Evolutionary conservation across 2,888 invertebrate genomes (phyloP).

Genomic region (Aspidapion aeneum): DNA sequence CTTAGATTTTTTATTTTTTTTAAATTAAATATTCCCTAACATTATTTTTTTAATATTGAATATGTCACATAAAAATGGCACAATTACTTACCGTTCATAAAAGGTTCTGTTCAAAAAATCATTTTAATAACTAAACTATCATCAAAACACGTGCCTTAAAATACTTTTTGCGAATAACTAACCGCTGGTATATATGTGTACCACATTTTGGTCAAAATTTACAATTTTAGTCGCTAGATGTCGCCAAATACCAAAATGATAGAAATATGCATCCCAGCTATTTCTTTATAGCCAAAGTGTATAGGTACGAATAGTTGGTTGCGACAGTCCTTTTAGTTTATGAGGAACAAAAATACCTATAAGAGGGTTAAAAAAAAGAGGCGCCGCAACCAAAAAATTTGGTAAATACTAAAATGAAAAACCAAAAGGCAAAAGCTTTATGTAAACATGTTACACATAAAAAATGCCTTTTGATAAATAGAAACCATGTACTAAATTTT

Average conservation of each 20-base stretch:
- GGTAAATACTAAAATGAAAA: too few species aligned
- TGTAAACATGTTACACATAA: too few species aligned
- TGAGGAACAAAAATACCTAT: neutral
- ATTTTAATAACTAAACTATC: neutral
- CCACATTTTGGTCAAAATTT: neutral
- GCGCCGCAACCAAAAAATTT: too few species aligned
- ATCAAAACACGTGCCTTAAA: neutral
- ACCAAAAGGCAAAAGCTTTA: too few species aligned
- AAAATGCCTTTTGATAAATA: too few species aligned
- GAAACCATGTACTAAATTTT: too few species aligned
- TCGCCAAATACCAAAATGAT: neutral
- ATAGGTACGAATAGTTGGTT: neutral
- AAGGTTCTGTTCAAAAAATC: neutral
- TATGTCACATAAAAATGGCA: neutral
- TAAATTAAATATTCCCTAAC: too few species aligned
- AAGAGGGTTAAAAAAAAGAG: too few species aligned
- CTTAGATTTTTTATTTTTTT: too few species aligned
- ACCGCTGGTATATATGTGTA: neutral
- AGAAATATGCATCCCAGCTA: neutral
- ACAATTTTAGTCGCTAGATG: neutral
- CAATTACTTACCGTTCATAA: neutral
- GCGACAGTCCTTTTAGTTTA: neutral
- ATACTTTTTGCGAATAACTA: neutral
- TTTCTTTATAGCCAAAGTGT: neutral
- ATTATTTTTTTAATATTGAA: too few species aligned